phyloP scores from a whole-genome alignment of 1,140 invertebrate genomes.

The Lordiphosa stackelbergi region DNA sequence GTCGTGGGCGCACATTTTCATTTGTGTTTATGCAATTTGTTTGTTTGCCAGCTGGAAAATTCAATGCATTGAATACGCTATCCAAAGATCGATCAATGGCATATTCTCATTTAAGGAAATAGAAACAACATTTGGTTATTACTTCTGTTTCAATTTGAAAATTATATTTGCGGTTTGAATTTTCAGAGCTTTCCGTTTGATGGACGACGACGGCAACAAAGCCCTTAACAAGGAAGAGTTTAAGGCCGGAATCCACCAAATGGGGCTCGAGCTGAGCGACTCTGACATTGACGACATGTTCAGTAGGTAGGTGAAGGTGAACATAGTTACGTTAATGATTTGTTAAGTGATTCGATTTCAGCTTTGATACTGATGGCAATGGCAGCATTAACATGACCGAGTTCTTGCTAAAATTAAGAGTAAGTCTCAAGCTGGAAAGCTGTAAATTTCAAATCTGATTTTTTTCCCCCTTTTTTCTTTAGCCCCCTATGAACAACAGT shows the following conservation, averaged over 20 bases:
- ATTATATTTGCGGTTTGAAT: constrained; percentile 23
- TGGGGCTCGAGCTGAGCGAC: constrained; percentile 84
- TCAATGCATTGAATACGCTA: constrained; percentile 60
- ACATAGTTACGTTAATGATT: neutral
- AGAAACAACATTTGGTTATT: constrained; percentile 46
- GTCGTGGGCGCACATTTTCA: constrained; percentile 58
- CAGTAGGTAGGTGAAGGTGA: constrained; percentile 26
- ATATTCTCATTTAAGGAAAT: constrained; percentile 45
- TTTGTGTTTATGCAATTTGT: constrained; percentile 75
- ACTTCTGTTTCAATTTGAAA: constrained; percentile 16
- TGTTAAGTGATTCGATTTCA: constrained; percentile 25
- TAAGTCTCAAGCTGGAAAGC: constrained; percentile 78
- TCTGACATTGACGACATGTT: constrained; percentile 84
- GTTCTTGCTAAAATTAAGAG: constrained; percentile 89
- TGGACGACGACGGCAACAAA: constrained; percentile 94
- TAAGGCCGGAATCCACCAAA: constrained; percentile 85
- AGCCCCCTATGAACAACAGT: constrained; percentile 91
- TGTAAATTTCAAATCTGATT: too few relatives aligned
- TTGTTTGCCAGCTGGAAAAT: constrained; percentile 71
- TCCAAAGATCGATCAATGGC: constrained; percentile 26
- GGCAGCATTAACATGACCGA: constrained; percentile 92
- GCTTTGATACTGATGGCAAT: constrained; percentile 89
- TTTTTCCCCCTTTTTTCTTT: neutral
- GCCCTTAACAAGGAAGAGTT: constrained; percentile 91
- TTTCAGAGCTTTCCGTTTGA: constrained; percentile 88